Conservation (phyloP, 2,113 vertebrate genomes). For the Morone saxatilis region DNA sequence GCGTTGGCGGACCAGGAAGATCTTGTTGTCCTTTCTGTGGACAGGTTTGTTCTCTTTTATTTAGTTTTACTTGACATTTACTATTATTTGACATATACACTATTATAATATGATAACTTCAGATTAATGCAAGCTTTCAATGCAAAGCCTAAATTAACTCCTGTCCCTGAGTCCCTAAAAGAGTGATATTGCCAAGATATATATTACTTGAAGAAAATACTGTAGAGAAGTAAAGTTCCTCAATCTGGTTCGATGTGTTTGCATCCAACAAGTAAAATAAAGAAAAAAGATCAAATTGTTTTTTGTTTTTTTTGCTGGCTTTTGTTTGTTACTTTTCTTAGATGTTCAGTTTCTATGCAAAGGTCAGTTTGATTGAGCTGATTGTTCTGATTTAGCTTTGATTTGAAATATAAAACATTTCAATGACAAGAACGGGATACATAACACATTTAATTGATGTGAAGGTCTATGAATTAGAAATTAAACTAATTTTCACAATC, state of each 20-base stretch:
- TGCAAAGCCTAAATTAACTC: background rate
- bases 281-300: background rate
- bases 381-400: slow-evolving; percentile 14
- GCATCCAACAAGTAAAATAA: background rate
- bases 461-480: slow-evolving; percentile 47
- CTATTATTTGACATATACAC: background rate
- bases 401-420: slow-evolving; percentile 35
- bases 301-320: too few relatives aligned
- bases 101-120: background rate
- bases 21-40: slow-evolving; percentile 90
- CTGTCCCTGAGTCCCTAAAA: background rate
- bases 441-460: slow-evolving; percentile 27
- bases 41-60: slow-evolving; percentile 86
- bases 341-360: background rate
- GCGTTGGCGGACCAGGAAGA: slow-evolving; percentile 88
- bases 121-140: background rate
- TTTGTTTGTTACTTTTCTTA: background rate
- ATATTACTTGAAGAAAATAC: background rate
- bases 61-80: background rate
- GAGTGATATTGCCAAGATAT: background rate
- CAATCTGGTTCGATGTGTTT: background rate
- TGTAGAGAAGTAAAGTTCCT: background rate
- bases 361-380: slow-evolving; percentile 31
- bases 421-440: slow-evolving; percentile 20
- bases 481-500: slow-evolving; percentile 59